Evolutionary conservation across 2,797 vertebrate species (phyloP), one percentile per base, ranked within the genome.

Genomic region (Phataginus tricuspis): DNA sequence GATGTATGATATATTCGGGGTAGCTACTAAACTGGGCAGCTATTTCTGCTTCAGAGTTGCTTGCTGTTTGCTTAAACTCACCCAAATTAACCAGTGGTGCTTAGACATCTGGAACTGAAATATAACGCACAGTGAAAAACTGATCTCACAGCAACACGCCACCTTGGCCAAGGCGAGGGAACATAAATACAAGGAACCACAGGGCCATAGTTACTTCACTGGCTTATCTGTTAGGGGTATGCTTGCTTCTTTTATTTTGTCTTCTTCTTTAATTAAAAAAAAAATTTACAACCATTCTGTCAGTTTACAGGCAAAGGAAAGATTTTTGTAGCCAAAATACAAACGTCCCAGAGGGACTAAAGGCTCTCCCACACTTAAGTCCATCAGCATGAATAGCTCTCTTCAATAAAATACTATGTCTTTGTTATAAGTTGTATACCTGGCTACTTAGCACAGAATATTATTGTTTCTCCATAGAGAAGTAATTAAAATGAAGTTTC

Each of bases 1-100:
- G 68, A 72, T 0, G 31, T 64, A 27, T 5, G 27, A 34, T 14
- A 53, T 45, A 83, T 87, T 84, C 89, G 3, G 69, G 42, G 59
- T n/a, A 85, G n/a, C 64, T 96, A 19, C 77, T 92, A 89, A 95
- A 16, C 51, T 61, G 21, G 16, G 61, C 34, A 14, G 66, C 9
- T 7, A 4, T 84, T 93, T 96, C 71, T 96, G 75, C 66, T 87
- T 68, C 34, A 14, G 55, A 15, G 63, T 7, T 61, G 12, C 37
- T 7, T 61, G 12, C 37, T 55, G 2, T 78, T 61, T 83, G 68
- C 16, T 19, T 86, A 66, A 93, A 91, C 42, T 87, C 63, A 12
- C 21, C 63, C 55, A 31, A 45, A 66, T 80, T 59, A 27, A 25
- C 77, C 71, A 85, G 15, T 1, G 57, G 16, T 53, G 63, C 10